Percentiles rank a stretch among this genome's conserved stretches.
Evolutionary conservation across 2,113 vertebrate genomes (phyloP).

Genomic region (Rhinoptilus africanus): DNA sequence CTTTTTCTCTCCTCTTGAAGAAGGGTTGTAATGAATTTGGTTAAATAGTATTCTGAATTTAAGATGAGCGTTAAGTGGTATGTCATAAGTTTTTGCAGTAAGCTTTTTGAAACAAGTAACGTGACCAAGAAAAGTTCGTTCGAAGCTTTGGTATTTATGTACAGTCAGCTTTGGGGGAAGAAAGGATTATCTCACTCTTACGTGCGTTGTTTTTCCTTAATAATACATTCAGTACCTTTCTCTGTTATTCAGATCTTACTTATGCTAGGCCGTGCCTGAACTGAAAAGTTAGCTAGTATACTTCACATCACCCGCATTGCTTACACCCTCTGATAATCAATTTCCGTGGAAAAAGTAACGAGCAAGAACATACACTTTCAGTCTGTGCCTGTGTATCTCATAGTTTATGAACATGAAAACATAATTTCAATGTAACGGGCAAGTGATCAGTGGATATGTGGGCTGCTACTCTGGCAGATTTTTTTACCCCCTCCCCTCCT

Average conservation of each 20-base stretch:
- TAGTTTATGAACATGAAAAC: neutral
- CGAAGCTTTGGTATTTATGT: neutral
- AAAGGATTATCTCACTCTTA: neutral
- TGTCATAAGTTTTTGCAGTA: neutral
- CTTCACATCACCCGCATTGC: neutral
- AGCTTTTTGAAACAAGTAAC: neutral
- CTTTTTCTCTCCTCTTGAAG: neutral
- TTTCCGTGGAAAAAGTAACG: neutral
- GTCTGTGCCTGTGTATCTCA: neutral
- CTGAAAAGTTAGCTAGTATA: neutral
- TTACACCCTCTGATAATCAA: neutral
- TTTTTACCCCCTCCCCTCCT: neutral
- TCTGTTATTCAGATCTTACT: neutral
- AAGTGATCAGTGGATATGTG: neutral
- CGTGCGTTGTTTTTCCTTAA: neutral
- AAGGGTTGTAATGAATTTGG: neutral
- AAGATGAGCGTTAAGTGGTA: neutral
- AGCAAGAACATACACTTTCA: neutral
- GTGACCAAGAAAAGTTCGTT: neutral
- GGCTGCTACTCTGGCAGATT: neutral
- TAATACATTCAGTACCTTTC: neutral
- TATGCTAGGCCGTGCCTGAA: neutral
- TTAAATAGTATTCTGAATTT: neutral
- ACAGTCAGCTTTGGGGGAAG: neutral
- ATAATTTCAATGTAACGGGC: neutral